Percentiles rank a stretch among this genome's conserved stretches.
phyloP scores from a whole-genome alignment of 2,888 invertebrate genomes.

The Agriopis leucophaearia region DNA sequence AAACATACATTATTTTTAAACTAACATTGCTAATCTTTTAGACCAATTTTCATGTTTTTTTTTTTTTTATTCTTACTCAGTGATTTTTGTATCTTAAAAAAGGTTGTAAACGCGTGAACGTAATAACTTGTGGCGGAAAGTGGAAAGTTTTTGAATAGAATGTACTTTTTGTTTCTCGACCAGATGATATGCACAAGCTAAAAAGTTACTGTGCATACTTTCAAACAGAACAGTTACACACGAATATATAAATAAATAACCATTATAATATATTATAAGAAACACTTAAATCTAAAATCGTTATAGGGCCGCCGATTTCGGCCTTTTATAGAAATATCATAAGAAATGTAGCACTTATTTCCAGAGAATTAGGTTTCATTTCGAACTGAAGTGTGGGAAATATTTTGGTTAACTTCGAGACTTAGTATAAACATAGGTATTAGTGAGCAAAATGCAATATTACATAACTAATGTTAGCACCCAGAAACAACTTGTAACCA shows the following conservation, averaged over 20 bases:
- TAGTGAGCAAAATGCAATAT: conserved; percentile 41
- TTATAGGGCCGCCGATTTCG: conserved; percentile 29
- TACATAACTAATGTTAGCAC: conserved; percentile 33
- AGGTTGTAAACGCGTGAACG: too few species aligned
- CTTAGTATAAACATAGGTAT: conserved; percentile 22
- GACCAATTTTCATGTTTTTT: too few species aligned
- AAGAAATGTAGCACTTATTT: conserved; percentile 39
- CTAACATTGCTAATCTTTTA: too few species aligned
- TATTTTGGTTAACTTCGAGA: conserved; percentile 25
- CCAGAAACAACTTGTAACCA: conserved; percentile 2
- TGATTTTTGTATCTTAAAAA: too few species aligned
- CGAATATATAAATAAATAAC: conserved; percentile 40
- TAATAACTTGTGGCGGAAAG: neutral
- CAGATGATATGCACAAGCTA: neutral
- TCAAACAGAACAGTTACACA: conserved; percentile 29
- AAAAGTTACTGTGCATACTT: neutral
- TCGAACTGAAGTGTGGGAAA: conserved; percentile 4
- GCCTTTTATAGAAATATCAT: conserved; percentile 24
- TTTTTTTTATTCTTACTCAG: too few species aligned
- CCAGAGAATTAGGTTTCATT: conserved; percentile 20
- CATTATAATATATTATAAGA: conserved; percentile 36
- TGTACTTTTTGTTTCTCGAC: neutral
- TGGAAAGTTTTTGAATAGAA: neutral
- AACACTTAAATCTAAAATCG: conserved; percentile 36
- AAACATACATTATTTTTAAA: too few species aligned